Percentiles rank a stretch among this genome's conserved stretches.
Evolutionary conservation across 2,888 invertebrate species (phyloP).

Genomic region (Stenodema calcarata): DNA sequence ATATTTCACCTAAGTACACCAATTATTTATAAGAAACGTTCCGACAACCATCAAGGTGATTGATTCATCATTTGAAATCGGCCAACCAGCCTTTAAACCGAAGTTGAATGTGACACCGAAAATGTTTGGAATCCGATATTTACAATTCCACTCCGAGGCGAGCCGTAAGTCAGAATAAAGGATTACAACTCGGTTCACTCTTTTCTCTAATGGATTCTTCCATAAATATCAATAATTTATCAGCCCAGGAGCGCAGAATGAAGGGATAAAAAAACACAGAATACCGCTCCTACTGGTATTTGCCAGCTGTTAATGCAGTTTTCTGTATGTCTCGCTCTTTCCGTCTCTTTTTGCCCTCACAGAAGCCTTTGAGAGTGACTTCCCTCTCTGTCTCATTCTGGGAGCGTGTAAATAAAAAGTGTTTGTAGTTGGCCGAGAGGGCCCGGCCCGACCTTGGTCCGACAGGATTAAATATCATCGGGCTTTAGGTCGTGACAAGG

Average conservation of each 20-base stretch:
- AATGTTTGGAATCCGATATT: background rate
- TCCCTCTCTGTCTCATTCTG: background rate
- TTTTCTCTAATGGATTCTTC: background rate
- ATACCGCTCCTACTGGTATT: background rate
- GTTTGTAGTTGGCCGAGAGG: conserved; percentile 45
- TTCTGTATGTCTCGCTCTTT: background rate
- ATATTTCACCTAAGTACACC: too few species aligned
- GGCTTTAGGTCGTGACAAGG: conserved; percentile 48
- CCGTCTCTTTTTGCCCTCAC: background rate
- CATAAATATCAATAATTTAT: background rate
- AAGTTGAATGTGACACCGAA: background rate
- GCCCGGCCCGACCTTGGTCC: conserved; percentile 23
- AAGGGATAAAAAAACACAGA: background rate
- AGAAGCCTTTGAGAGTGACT: background rate
- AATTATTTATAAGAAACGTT: too few species aligned
- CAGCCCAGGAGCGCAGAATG: background rate
- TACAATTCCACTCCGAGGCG: background rate
- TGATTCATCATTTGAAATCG: background rate
- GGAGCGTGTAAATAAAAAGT: conserved; percentile 49
- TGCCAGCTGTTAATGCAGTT: background rate
- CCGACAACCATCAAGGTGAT: too few species aligned
- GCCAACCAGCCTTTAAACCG: background rate
- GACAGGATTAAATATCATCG: conserved; percentile 50
- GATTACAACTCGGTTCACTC: background rate
- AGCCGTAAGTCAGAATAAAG: background rate